Conservation (phyloP, 2,888 invertebrate genomes). For the Rhingia rostrata region DNA sequence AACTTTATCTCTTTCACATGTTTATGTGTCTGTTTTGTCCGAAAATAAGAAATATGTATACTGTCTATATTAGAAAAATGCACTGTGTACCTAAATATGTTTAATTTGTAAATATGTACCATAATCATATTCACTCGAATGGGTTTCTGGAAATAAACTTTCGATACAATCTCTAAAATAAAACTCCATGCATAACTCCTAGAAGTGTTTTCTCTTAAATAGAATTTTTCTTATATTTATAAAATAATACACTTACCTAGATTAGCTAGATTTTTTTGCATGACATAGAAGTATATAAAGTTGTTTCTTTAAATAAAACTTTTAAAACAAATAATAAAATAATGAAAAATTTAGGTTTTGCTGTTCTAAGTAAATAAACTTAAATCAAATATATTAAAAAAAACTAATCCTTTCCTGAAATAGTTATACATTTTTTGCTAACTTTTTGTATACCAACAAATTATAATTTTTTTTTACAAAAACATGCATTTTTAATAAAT, state of each 20-base stretch:
- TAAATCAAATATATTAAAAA: constrained; percentile 17
- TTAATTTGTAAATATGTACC: constrained; percentile 28
- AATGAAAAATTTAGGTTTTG: constrained; percentile 21
- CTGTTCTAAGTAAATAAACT: constrained; percentile 27
- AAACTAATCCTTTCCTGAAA: constrained; percentile 19
- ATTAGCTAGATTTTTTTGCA: constrained; percentile 56
- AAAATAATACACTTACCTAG: constrained; percentile 17
- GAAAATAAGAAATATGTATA: not conserved
- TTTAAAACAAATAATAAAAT: constrained; percentile 25
- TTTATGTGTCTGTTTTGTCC: constrained; percentile 1
- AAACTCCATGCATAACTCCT: constrained; percentile 39
- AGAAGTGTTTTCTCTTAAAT: constrained; percentile 37
- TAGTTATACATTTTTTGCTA: constrained; percentile 55
- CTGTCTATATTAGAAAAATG: not conserved
- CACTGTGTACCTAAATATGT: not conserved
- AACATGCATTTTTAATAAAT: constrained; percentile 72
- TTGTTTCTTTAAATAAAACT: constrained; percentile 8
- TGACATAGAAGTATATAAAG: constrained; percentile 32
- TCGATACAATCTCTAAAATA: not conserved
- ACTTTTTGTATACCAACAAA: constrained; percentile 41
- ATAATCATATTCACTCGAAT: constrained; percentile 30
- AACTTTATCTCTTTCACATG: constrained; percentile 11
- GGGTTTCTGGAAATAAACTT: constrained; percentile 47
- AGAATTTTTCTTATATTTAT: constrained; percentile 12
- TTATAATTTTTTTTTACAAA: constrained; percentile 19